phyloP scores from a whole-genome alignment of 2,797 vertebrate species.

The Channallabes apus region DNA sequence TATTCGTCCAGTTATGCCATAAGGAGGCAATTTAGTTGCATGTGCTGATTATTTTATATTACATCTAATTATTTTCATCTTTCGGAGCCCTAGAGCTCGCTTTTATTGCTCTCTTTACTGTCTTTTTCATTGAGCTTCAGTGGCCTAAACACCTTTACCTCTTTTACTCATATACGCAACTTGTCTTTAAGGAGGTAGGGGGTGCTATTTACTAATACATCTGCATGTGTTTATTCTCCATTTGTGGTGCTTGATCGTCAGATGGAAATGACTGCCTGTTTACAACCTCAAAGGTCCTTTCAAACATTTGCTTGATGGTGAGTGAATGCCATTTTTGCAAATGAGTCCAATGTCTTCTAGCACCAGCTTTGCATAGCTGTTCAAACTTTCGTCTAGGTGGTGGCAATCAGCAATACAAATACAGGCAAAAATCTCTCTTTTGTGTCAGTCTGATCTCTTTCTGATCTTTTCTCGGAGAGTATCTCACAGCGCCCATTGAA shows the following conservation, averaged over 20 bases:
- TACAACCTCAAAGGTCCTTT: conserved; percentile 29
- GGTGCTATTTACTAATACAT: conserved; percentile 61
- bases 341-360: conserved; percentile 58
- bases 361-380: conserved; percentile 57
- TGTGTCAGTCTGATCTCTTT: conserved; percentile 44
- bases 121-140: conserved; percentile 59
- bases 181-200: conserved; percentile 58
- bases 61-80: conserved; percentile 55
- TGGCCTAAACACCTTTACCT: conserved; percentile 48
- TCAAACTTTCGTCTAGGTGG: conserved; percentile 48
- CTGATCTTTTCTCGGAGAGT: conserved; percentile 21
- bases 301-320: conserved; percentile 40
- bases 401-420: conserved; percentile 56
- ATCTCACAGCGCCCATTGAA: conserved; percentile 13
- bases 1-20: conserved; percentile 59
- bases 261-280: conserved; percentile 38
- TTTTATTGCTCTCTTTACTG: conserved; percentile 59
- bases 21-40: conserved; percentile 43
- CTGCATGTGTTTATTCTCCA: neutral
- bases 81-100: conserved; percentile 55
- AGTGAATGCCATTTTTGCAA: conserved; percentile 55
- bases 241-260: neutral
- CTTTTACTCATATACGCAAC: conserved; percentile 38
- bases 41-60: conserved; percentile 55
- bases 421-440: conserved; percentile 45